phyloP scores from a whole-genome alignment of 2,888 invertebrate genomes.

The Ichneumoninae sp. region DNA sequence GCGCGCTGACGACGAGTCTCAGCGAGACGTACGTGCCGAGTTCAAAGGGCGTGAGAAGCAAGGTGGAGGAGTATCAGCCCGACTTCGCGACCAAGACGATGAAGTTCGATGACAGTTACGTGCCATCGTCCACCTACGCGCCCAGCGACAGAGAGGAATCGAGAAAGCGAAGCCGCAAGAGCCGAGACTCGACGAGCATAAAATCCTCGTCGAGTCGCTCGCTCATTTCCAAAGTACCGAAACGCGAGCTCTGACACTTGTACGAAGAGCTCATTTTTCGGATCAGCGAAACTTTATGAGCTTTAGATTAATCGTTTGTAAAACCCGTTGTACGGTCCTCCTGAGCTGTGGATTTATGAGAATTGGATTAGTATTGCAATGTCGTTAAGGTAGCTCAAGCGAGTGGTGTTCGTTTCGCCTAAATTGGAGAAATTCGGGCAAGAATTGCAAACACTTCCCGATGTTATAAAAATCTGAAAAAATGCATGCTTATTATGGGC shows the following conservation, averaged over 20 bases:
- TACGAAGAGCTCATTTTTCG: conserved; percentile 4
- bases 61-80: conserved; percentile 76
- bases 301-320: background rate
- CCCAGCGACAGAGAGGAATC: conserved; percentile 10
- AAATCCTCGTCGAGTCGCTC: conserved; percentile 48
- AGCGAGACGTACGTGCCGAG: conserved; percentile 75
- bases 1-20: conserved; percentile 58
- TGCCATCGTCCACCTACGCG: conserved; percentile 71
- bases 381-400: no score
- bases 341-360: no score
- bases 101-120: conserved; percentile 77
- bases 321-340: no score
- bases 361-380: no score
- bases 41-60: conserved; percentile 71
- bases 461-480: no score
- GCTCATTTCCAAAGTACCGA: conserved; percentile 49
- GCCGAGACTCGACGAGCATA: conserved; percentile 42
- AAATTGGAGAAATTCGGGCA: no score
- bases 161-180: conserved; percentile 47
- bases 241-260: conserved; percentile 60
- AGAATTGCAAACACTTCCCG: no score
- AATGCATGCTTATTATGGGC: no score
- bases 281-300: conserved; percentile 6
- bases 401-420: no score
- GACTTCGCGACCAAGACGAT: conserved; percentile 75